phyloP scores from a whole-genome alignment of 2,888 invertebrate species.

The Polydrusus pterygomalis region DNA sequence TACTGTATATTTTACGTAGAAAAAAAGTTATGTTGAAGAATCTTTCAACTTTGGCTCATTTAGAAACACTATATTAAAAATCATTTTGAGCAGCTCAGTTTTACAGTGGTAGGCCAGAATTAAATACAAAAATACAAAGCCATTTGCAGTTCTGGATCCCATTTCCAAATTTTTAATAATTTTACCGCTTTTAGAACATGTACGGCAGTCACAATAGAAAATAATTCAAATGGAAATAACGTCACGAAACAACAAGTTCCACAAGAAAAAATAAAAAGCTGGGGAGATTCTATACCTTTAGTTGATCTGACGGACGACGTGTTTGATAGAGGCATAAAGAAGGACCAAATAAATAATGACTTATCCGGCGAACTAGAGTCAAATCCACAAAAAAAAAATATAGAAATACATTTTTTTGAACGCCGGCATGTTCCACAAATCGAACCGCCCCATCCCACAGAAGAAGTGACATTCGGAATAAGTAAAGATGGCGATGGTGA shows the following conservation, averaged over 20 bases:
- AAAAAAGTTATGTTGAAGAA: too few species aligned
- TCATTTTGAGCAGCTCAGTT: too few species aligned
- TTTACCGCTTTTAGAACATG: constrained; percentile 10
- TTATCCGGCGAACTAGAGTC: neutral
- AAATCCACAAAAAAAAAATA: neutral
- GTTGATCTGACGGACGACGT: constrained; percentile 18
- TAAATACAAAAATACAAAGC: too few species aligned
- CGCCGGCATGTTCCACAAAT: neutral
- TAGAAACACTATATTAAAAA: too few species aligned
- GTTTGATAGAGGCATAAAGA: neutral
- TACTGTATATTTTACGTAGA: too few species aligned
- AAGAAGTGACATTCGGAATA: constrained; percentile 36
- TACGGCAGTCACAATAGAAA: neutral
- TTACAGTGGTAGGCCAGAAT: too few species aligned
- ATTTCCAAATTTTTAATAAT: too few species aligned
- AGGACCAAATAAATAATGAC: constrained; percentile 8
- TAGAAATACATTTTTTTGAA: neutral
- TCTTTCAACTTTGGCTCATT: too few species aligned
- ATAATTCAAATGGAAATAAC: constrained; percentile 2
- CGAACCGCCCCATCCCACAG: neutral
- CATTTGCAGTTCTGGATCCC: too few species aligned
- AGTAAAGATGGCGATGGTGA: constrained; percentile 31
- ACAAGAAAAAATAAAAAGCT: neutral
- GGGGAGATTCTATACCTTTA: neutral
- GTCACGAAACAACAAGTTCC: neutral